Conservation (phyloP, 1,140 invertebrate genomes). For the Grapholita molesta region DNA sequence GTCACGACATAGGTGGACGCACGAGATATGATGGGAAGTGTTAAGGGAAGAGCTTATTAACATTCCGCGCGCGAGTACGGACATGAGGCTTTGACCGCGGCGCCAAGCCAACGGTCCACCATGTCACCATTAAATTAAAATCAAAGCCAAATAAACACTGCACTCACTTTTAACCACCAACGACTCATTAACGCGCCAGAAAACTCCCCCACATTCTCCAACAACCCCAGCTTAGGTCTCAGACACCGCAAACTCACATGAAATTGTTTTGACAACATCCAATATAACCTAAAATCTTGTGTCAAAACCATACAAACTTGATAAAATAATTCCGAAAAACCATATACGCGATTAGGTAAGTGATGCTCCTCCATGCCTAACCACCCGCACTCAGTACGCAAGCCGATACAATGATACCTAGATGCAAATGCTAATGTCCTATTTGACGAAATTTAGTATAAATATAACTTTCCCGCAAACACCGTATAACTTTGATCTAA, state of each 20-base stretch:
- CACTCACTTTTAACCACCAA: conserved; percentile 11
- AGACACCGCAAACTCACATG: conserved; percentile 25
- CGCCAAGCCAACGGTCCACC: conserved; percentile 27
- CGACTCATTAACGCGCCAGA: background rate
- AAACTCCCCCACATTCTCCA: background rate
- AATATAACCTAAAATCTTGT: conserved; percentile 76
- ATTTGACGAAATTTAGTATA: conserved; percentile 75
- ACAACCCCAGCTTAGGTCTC: background rate
- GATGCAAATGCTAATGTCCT: conserved; percentile 75
- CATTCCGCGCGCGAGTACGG: conserved; percentile 57
- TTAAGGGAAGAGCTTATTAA: conserved; percentile 71
- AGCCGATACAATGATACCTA: conserved; percentile 75
- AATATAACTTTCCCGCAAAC: conserved; percentile 53
- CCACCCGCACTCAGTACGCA: conserved; percentile 64
- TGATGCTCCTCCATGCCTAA: conserved; percentile 43
- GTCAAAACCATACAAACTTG: conserved; percentile 55
- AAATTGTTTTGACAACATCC: conserved; percentile 76
- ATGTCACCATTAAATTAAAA: conserved; percentile 10
- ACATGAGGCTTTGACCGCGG: conserved; percentile 41
- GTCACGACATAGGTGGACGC: background rate
- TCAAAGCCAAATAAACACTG: background rate
- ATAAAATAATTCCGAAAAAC: conserved; percentile 41
- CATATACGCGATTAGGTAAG: conserved; percentile 27
- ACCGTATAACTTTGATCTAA: conserved; percentile 19
- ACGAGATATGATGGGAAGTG: conserved; percentile 55